phyloP scores from a whole-genome alignment of 2,797 vertebrate species.

The Tenualosa ilisha region DNA sequence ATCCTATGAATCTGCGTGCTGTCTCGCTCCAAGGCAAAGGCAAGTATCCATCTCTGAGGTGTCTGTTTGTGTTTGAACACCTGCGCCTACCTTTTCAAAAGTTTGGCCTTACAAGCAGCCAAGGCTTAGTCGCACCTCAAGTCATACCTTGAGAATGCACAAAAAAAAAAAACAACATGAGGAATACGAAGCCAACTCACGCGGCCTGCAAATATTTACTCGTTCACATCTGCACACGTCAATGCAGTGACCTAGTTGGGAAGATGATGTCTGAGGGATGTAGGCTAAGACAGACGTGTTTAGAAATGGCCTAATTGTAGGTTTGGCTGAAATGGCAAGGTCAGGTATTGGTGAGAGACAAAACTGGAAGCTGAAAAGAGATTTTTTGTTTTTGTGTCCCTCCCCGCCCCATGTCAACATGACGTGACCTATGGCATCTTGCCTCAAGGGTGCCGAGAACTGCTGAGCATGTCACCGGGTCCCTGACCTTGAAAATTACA shows the following conservation, averaged over 20 bases:
- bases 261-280: not conserved
- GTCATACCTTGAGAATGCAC: not conserved
- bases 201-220: not conserved
- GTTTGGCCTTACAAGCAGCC: not conserved
- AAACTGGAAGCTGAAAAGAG: not conserved
- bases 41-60: not conserved
- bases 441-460: not conserved
- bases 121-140: not conserved
- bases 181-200: not conserved
- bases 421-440: not conserved
- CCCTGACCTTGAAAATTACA: constrained; percentile 68
- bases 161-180: not conserved
- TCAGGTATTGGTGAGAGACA: not conserved
- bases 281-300: not conserved
- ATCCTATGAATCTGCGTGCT: not conserved
- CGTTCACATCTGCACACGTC: too few relatives aligned
- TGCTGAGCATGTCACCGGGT: not conserved
- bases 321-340: not conserved
- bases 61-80: not conserved
- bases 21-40: not conserved
- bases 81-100: not conserved
- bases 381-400: not conserved
- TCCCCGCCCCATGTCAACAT: too few relatives aligned
- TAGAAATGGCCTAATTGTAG: not conserved
- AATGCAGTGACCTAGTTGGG: not conserved